Percentiles rank a stretch among this genome's conserved stretches.
phyloP scores from a whole-genome alignment of 2,888 invertebrate species.

The Corythucha ciliata region DNA sequence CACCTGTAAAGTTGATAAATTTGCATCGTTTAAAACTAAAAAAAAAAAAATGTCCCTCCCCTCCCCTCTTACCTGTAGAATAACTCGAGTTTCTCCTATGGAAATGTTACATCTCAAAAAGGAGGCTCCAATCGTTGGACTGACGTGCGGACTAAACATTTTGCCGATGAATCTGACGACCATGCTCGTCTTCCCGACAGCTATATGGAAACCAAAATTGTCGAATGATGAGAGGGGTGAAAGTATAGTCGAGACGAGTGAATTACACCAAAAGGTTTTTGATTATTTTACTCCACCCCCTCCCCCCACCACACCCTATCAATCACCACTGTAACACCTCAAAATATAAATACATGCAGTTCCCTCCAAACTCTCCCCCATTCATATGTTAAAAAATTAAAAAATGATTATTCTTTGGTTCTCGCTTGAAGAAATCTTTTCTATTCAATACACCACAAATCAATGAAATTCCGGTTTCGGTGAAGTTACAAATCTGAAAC shows the following conservation, averaged over 20 bases:
- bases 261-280: not conserved
- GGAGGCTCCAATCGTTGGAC: constrained; percentile 81
- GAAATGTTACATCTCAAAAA: constrained; percentile 79
- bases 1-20: constrained; percentile 47
- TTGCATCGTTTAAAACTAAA: not conserved
- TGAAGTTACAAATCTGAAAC: too few relatives aligned
- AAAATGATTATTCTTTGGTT: too few relatives aligned
- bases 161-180: constrained; percentile 73
- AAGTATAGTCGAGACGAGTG: not conserved
- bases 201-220: constrained; percentile 46
- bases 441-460: too few relatives aligned
- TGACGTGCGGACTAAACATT: constrained; percentile 61
- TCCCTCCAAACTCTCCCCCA: too few relatives aligned
- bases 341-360: too few relatives aligned
- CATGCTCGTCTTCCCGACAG: constrained; percentile 83
- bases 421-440: too few relatives aligned
- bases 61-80: constrained; percentile 62
- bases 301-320: too few relatives aligned
- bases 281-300: too few relatives aligned
- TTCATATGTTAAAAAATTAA: too few relatives aligned
- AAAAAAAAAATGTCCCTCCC: not conserved
- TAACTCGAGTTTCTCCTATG: constrained; percentile 59
- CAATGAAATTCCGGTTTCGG: not conserved
- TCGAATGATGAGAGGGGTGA: not conserved
- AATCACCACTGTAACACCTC: too few relatives aligned